Evolutionary conservation across 2,113 vertebrate species (phyloP).

Genomic region (Xiphophorus couchianus): DNA sequence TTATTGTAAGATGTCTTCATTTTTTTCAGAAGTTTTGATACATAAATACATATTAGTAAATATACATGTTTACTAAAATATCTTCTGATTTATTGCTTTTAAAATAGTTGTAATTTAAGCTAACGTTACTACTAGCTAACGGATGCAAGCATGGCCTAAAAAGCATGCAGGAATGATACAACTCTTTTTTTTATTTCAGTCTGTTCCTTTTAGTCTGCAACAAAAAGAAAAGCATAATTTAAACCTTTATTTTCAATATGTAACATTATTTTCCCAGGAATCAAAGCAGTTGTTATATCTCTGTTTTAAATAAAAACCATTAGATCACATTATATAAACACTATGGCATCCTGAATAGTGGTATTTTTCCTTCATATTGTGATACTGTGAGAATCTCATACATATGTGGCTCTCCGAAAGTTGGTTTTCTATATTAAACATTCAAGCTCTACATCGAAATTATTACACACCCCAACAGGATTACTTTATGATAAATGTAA

Average conservation of each 20-base stretch:
- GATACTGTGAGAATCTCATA: neutral
- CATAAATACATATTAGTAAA: neutral
- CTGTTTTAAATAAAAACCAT: neutral
- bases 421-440: conserved; percentile 17
- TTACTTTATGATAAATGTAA: conserved; percentile 13
- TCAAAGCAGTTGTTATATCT: neutral
- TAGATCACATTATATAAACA: neutral
- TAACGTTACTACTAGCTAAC: too few species aligned
- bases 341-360: neutral
- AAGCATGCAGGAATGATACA: too few species aligned
- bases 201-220: too few species aligned
- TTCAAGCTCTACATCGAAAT: conserved; percentile 3
- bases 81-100: too few species aligned
- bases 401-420: neutral
- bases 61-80: too few species aligned
- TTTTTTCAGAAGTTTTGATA: neutral
- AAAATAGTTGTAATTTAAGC: too few species aligned
- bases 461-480: neutral
- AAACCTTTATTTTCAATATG: neutral
- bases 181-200: too few species aligned
- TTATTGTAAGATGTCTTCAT: neutral
- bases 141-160: too few species aligned
- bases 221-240: too few species aligned
- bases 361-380: neutral
- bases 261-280: neutral